Evolutionary conservation across 2,888 invertebrate species (phyloP), one percentile per base, ranked within the genome.

Genomic region (Dyspetes luteomarginatus): DNA sequence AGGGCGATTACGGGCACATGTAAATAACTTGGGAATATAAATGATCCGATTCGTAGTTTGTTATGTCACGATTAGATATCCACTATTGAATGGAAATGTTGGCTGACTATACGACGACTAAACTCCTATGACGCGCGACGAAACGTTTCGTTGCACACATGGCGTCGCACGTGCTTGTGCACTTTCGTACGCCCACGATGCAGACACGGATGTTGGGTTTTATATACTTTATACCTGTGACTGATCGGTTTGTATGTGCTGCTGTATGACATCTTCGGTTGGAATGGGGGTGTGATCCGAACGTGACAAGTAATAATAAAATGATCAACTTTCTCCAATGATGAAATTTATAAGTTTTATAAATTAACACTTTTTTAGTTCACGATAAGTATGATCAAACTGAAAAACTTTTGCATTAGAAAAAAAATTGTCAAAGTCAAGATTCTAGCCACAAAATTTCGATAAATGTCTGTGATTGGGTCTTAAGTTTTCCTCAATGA

Each of bases 21-120:
- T 36, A 12, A 36, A 58, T 58, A 9, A 3, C 15, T 15, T 12
- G 3, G 22, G 58, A 12, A 58, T 17, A 58, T 4, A 9, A n/a
- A 58, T 30, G 19, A 58, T 36, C 4, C 58, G 19, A 28, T 58
- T 55, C 22, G n/a, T 36, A 30, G 30, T 15, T 19, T 9, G 36
- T 30, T 19, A 30, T 17, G 19, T 12, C 43, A 28, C 56, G 56
- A 15, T 12, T n/a, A 12, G 7, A 7, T 26, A 56, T 56, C 30
- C 5, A 48, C 56, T 19, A 62, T 62, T 62, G 60, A 62, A 62
- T 62, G 60, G 60, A 62, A 62, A 24, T 43, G 19, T 41, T 62
- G 22, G 60, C 19, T 79, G 81, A 85, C n/a, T 48, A 17, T n/a
- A 67, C 28, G 52, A n/a, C 50, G 48, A 19, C 28, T 26, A 50